Conservation (phyloP, 2,888 invertebrate genomes). For the Pimpla rufipes region DNA sequence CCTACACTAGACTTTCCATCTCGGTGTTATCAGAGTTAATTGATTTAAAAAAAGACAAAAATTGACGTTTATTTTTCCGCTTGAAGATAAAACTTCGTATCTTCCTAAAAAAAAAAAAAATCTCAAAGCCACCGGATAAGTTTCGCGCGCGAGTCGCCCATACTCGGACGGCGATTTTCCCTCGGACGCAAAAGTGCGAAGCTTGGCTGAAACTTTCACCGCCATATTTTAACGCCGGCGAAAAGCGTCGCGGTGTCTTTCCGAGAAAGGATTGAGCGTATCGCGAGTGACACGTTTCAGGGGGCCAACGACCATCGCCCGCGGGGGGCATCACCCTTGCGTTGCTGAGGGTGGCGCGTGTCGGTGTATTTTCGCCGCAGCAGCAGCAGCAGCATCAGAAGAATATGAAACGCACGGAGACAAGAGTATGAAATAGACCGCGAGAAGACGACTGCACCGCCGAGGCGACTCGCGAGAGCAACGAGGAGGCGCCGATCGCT, state of each 20-base stretch:
- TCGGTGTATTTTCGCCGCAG: conserved; percentile 34
- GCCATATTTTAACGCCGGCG: background rate
- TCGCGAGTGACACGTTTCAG: conserved; percentile 32
- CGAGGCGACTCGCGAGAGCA: conserved; percentile 37
- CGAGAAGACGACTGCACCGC: background rate
- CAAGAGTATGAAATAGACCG: conserved; percentile 25
- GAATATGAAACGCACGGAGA: conserved; percentile 33
- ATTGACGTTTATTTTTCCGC: too few relatives aligned
- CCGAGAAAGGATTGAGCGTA: conserved; percentile 55
- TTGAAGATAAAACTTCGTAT: too few relatives aligned
- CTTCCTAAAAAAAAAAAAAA: too few relatives aligned
- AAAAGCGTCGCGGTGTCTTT: conserved; percentile 39
- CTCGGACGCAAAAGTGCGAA: conserved; percentile 45
- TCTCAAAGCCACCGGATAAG: background rate
- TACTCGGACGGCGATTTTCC: background rate
- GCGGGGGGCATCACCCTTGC: conserved; percentile 50
- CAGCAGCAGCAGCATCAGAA: conserved; percentile 12
- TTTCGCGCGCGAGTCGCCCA: background rate
- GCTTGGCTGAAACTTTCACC: conserved; percentile 28
- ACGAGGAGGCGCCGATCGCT: conserved; percentile 38
- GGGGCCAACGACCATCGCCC: conserved; percentile 53
- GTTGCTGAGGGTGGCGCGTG: conserved; percentile 38
- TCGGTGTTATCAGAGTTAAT: too few relatives aligned
- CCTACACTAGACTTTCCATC: too few relatives aligned
- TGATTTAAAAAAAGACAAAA: too few relatives aligned